Conservation (phyloP, 92 coral and sea anemone species). For the Desmophyllum pertusum region DNA sequence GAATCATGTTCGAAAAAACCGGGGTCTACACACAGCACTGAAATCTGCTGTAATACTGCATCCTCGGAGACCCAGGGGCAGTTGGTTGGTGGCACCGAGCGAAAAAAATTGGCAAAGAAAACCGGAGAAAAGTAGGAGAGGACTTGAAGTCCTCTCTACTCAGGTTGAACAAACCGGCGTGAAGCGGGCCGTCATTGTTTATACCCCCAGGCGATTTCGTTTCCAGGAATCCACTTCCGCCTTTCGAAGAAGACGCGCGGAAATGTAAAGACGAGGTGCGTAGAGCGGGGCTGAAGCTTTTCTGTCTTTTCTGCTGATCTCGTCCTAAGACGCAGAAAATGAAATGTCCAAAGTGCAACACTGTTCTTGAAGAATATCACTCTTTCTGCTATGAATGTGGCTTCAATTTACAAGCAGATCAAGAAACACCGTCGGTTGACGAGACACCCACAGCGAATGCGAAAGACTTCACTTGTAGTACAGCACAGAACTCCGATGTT, state of each 20-base stretch:
- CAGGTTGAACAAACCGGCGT: too few relatives aligned
- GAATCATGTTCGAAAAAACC: too few relatives aligned
- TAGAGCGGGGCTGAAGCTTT: not conserved
- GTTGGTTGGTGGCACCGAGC: too few relatives aligned
- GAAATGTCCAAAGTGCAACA: slow-evolving; percentile 14
- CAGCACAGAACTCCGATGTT: not conserved
- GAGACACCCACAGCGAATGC: not conserved
- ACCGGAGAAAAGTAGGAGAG: too few relatives aligned
- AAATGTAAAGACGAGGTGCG: not conserved
- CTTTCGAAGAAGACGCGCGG: slow-evolving; percentile 24
- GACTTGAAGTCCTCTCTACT: too few relatives aligned
- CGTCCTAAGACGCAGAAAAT: not conserved
- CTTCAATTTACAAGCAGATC: not conserved
- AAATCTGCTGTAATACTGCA: too few relatives aligned
- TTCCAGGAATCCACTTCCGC: slow-evolving; percentile 33
- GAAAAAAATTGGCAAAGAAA: too few relatives aligned
- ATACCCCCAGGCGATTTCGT: not conserved
- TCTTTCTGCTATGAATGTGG: slow-evolving; percentile 4
- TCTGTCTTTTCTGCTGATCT: not conserved
- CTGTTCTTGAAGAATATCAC: not conserved
- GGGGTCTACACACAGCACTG: too few relatives aligned
- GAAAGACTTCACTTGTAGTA: not conserved
- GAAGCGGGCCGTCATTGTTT: not conserved
- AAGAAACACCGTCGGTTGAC: not conserved
- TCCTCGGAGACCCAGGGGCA: too few relatives aligned